These are phyloP conservation scores for Dicranocentrus wangi DNA, from an alignment of 2,888 invertebrate genomes.

Conservation along the genomic window DNA sequence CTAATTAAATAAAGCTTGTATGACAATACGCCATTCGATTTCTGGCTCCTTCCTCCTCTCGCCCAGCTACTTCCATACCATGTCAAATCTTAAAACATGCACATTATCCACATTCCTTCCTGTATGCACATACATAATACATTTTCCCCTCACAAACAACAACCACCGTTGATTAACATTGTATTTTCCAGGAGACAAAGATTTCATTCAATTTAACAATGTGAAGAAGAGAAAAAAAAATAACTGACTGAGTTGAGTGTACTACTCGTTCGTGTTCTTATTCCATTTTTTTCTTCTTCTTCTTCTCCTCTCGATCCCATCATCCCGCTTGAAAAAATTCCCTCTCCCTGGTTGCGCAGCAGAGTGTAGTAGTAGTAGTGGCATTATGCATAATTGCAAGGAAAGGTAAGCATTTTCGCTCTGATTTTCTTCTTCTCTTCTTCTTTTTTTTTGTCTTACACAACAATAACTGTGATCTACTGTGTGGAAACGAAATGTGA, in stretches of 20 bases:
- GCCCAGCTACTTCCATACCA: no score
- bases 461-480: background rate
- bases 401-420: conserved; percentile 18
- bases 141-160: background rate
- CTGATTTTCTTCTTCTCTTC: conserved; percentile 20
- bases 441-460: background rate
- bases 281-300: background rate
- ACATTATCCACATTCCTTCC: no score
- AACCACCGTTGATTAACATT: background rate
- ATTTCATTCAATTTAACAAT: conserved; percentile 43
- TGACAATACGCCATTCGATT: conserved; percentile 17
- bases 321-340: background rate
- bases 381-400: conserved; percentile 12
- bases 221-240: no score
- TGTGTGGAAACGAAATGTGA: conserved; percentile 9
- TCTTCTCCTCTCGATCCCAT: background rate
- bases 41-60: background rate
- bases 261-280: background rate
- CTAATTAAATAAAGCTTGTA: conserved; percentile 64
- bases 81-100: conserved; percentile 3
- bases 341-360: no score
- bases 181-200: background rate
- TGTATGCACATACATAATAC: conserved; percentile 22
- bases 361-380: no score
- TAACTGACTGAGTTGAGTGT: no score